A percentile compares a stretch with the other conserved stretches of the same genome.
These are phyloP conservation scores for Indicator maculatus DNA, from an alignment of 2,113 vertebrate species.

Conservation along the genomic window DNA sequence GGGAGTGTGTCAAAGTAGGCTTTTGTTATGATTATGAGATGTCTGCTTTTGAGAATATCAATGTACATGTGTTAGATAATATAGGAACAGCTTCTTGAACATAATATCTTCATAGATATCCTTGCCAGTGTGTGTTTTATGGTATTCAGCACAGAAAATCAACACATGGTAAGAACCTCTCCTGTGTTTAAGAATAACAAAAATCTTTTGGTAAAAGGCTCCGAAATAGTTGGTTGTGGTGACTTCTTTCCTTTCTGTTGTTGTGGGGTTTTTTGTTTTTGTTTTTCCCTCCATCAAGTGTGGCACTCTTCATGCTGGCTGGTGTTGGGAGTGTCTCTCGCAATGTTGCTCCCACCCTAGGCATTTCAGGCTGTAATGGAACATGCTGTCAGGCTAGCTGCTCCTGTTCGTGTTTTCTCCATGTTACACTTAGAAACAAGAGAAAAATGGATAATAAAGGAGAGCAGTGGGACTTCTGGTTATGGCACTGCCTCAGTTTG, in stretches of 20 bases:
- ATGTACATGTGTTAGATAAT: background rate
- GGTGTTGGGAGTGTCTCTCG: background rate
- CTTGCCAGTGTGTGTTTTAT: background rate
- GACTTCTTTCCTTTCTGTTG: no score
- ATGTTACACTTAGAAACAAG: background rate
- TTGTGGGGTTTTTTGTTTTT: no score
- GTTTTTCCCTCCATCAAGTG: accelerated
- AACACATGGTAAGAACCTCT: background rate
- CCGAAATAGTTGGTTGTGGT: background rate
- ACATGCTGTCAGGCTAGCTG: background rate
- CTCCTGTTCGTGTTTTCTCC: background rate
- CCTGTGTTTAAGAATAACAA: background rate
- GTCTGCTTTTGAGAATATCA: background rate
- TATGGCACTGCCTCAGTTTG: background rate
- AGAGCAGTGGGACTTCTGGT: background rate
- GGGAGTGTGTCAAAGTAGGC: background rate
- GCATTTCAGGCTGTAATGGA: accelerated
- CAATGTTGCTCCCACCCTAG: background rate
- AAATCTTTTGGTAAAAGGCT: background rate
- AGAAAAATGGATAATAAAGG: background rate
- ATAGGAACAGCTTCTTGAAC: background rate
- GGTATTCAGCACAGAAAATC: background rate
- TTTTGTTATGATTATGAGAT: accelerated
- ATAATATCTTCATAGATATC: background rate
- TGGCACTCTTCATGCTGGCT: background rate